Percentiles rank a stretch among this genome's conserved stretches.
Conservation (phyloP, 1,140 invertebrate species). For the Drosophila lini region DNA sequence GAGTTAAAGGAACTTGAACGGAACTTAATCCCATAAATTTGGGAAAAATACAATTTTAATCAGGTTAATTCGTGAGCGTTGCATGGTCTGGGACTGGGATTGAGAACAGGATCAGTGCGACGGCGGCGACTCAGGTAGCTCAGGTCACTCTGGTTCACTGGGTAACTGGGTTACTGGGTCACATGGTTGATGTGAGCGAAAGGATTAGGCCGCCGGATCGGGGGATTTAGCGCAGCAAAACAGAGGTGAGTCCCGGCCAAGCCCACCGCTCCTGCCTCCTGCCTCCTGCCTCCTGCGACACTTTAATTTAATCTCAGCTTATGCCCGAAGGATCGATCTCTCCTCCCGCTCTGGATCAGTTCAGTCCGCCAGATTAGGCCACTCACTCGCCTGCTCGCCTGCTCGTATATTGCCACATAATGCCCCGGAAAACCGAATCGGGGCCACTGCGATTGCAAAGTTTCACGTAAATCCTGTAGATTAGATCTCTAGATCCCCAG, state of each 20-base stretch:
- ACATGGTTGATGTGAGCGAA: constrained; percentile 39
- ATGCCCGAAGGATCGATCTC: constrained; percentile 31
- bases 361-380: constrained; percentile 72
- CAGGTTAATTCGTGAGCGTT: constrained; percentile 80
- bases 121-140: constrained; percentile 29
- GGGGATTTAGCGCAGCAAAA: constrained; percentile 61
- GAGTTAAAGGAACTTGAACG: constrained; percentile 84
- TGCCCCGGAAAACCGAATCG: constrained; percentile 7
- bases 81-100: constrained; percentile 29
- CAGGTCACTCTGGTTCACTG: not conserved
- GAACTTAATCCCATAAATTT: constrained; percentile 84
- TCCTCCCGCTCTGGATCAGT: constrained; percentile 41
- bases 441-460: constrained; percentile 67
- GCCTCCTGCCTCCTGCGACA: constrained; percentile 66
- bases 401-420: constrained; percentile 79
- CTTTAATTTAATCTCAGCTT: constrained; percentile 83
- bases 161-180: not conserved
- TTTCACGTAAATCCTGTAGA: constrained; percentile 72
- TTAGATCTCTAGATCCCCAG: constrained; percentile 63
- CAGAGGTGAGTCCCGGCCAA: constrained; percentile 38
- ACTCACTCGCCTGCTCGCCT: constrained; percentile 59
- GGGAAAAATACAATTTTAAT: constrained; percentile 84
- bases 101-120: not conserved
- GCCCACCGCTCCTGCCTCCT: constrained; percentile 30
- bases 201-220: constrained; percentile 60